Base-by-base conservation (phyloP, 2,888 invertebrate genomes). In the Patella depressa region DNA sequence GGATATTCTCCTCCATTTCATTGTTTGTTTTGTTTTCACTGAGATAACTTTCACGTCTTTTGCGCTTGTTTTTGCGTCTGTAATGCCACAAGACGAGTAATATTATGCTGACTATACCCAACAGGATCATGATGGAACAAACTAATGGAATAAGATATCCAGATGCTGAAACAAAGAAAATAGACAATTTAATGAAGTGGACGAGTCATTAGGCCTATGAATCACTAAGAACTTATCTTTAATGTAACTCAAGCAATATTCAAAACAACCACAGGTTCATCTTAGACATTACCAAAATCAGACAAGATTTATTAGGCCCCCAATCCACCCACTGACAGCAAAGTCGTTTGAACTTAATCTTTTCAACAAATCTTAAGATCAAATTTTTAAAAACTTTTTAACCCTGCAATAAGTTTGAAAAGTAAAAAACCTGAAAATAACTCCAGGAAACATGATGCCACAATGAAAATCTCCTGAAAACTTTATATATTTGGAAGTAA, bases 1-100 rank as follows among this genome's bases (percentile, higher is more conserved):
- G 94, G 79, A 97, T 97, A 92, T 97, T 97, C 90, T 97, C 96
- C 90, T 96, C 96, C 91, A 96, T 97, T 92, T 97, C 97, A 91
- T 97, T 97, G 91, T 97, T 97, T 3, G 96, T 96, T 91, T 96
- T 96, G 89, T 96, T 96, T 73, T 90, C 88, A 29, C 81, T 79
- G 53, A 85, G 84, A 69, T 85, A 81, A 57, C 85, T 81, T 17
- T 85, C 81, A 53, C 84, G 82, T 19, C 93, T 91, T 77, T 93
- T 91, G 29, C 93, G 81, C 57, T 79, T 80, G 24, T 81, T 79
- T 83, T 94, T 94, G 65, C 94, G 93, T 90, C 94, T 92, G 83
- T 94, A 93, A 75, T 94, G 89, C 88, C 90, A 90, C 53, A 88
- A 72, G 15, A 89, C 74, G 17, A 93, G 88, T 72, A 93, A 72